Base-by-base conservation (phyloP, 2,113 vertebrate species). In the Orcinus orca region DNA sequence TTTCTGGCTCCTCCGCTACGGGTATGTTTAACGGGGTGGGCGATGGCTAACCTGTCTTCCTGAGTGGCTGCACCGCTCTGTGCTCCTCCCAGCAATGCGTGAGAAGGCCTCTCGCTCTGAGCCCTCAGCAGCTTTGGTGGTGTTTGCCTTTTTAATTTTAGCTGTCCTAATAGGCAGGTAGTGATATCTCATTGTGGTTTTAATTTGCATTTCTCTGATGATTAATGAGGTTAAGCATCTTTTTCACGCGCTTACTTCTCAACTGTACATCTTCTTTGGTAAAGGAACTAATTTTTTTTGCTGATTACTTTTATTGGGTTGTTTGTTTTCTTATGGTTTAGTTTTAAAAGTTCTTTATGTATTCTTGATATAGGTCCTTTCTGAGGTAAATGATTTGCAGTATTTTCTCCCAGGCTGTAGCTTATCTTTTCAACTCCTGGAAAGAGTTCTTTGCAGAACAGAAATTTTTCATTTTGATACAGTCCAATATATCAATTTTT, bases 281-380 rank as follows among this genome's bases (percentile, higher is more conserved):
- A 50, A 92, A 96, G 15, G n/a, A 31, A 67, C 33, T 85, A 17
- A 38, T 47, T 62, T 60, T 47, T 84, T 84, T 82, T 74, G n/a
- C 25, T 62, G 58, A 58, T 89, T 60, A 62, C 90, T 85, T 95
- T 96, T 89, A 60, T 71, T 90, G 41, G 41, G 41, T 41, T 41
- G 41, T 41, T 41, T 41, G 44, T 47, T 47, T 47, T 47, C 44
- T 47, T 47, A 47, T 47, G 44, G 44, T 47, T 47, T 47, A 47
- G 44, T 47, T 47, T 47, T 10, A 47, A 47, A 47, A 86, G 3
- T 81, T 88, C 31, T 63, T 88, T 20, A 55, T 47, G 21, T 77
- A 18, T 67, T 83, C 33, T 81, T 70, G 58, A 31, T 55, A 33
- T 36, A 67, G 90, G n/a, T 84, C 38, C 21, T 55, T 85, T 73